phyloP scores from a whole-genome alignment of 2,113 vertebrate genomes.

The Stigmatopora argus region DNA sequence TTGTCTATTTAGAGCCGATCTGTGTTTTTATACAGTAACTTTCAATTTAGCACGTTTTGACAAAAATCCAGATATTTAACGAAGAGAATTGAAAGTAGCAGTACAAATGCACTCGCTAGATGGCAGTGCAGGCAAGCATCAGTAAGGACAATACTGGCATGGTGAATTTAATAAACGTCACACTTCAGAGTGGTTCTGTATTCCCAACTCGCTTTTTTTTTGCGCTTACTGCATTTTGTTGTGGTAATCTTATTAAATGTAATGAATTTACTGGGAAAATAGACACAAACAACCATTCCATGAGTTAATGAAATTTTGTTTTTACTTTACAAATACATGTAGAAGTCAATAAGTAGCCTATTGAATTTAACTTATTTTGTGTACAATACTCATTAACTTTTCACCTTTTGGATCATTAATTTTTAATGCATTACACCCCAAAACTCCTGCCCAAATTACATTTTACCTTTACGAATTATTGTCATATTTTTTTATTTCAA shows the following conservation, averaged over 20 bases:
- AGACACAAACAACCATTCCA: neutral
- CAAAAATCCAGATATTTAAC: neutral
- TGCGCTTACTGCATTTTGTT: neutral
- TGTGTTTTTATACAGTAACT: neutral
- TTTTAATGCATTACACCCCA: no score
- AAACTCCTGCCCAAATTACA: no score
- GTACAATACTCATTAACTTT: no score
- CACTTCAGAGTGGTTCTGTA: neutral
- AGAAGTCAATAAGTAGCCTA: no score
- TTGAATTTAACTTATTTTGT: no score
- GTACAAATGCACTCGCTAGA: conserved; percentile 46
- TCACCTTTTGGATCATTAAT: no score
- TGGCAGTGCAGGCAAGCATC: conserved; percentile 55
- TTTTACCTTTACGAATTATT: no score
- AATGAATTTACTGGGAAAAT: neutral
- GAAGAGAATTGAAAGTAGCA: neutral
- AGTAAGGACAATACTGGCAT: neutral
- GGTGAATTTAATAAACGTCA: neutral
- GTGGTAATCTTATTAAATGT: neutral
- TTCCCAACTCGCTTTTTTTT: neutral
- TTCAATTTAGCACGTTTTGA: neutral
- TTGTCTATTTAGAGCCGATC: neutral
- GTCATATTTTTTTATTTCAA: neutral
- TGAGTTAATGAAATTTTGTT: neutral
- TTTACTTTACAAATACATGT: no score